phyloP scores from a whole-genome alignment of 2,888 invertebrate species.

The Acrocyrtus sp. region DNA sequence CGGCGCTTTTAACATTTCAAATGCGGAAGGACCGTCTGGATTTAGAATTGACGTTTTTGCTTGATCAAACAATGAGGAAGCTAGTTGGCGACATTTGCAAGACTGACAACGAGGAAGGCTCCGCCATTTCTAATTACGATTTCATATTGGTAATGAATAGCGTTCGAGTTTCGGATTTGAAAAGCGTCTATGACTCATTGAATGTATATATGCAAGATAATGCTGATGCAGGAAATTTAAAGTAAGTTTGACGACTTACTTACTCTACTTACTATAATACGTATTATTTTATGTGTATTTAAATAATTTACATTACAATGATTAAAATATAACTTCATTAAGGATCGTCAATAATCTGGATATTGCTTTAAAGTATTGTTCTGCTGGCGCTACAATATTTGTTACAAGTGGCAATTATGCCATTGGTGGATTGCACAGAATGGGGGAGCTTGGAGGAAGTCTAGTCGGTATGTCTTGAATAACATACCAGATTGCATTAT shows the following conservation, averaged over 20 bases:
- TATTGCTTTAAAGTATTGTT: background rate
- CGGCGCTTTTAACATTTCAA: background rate
- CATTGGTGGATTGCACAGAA: background rate
- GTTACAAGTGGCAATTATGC: slow-evolving; percentile 14
- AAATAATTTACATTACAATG: no score
- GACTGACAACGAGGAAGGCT: background rate
- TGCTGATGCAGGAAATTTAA: no score
- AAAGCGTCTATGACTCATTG: background rate
- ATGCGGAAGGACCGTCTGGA: slow-evolving; percentile 12
- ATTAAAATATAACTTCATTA: no score
- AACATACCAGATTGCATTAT: background rate
- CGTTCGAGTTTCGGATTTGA: background rate
- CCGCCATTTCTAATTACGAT: background rate
- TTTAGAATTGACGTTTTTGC: slow-evolving; percentile 6
- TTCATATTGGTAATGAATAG: slow-evolving; percentile 3
- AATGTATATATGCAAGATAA: background rate
- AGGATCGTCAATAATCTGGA: slow-evolving; percentile 10
- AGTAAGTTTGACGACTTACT: no score
- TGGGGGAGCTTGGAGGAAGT: slow-evolving; percentile 1
- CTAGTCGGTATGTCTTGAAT: slow-evolving; percentile 10
- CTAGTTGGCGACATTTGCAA: background rate
- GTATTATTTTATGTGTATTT: no score
- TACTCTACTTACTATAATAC: no score
- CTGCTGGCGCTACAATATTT: background rate
- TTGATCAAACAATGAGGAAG: background rate